These are phyloP conservation scores for Sminthurides aquaticus DNA, from an alignment of 2,888 invertebrate genomes.

Conservation along the genomic window DNA sequence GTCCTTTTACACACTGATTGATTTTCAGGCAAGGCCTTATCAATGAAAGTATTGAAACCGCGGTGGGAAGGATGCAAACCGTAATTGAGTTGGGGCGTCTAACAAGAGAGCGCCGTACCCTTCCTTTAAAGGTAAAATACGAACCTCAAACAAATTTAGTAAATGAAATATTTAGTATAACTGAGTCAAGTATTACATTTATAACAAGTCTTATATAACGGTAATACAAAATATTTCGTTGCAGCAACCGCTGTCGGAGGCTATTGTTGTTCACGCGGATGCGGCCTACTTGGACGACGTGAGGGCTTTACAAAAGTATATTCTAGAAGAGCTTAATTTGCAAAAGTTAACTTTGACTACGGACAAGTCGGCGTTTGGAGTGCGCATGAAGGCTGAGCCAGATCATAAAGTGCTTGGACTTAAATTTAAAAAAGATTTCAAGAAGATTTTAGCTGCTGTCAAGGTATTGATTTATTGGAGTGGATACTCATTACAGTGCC, in stretches of 20 bases:
- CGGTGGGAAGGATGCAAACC: conserved; percentile 86
- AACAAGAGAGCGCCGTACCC: conserved; percentile 82
- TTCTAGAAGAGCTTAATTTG: conserved; percentile 88
- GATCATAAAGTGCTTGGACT: conserved; percentile 87
- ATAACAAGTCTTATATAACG: too few relatives aligned
- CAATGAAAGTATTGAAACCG: conserved; percentile 75
- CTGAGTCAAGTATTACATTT: too few relatives aligned
- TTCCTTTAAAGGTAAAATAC: conserved; percentile 70
- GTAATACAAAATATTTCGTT: too few relatives aligned
- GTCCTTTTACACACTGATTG: background rate
- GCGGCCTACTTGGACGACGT: conserved; percentile 68
- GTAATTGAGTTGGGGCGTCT: conserved; percentile 91
- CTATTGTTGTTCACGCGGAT: conserved; percentile 89
- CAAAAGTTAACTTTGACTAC: conserved; percentile 72
- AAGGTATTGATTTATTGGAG: too few relatives aligned
- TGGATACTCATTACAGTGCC: conserved; percentile 7
- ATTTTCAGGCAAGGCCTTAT: conserved; percentile 58
- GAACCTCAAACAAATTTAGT: too few relatives aligned
- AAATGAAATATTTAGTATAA: background rate
- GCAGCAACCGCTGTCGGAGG: conserved; percentile 90
- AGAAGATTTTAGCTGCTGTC: conserved; percentile 72
- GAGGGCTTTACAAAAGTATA: conserved; percentile 69
- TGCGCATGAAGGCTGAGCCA: conserved; percentile 83
- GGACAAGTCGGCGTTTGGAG: conserved; percentile 87
- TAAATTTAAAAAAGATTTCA: conserved; percentile 81